Evolutionary conservation across 30 jellyfish, hydroid and myxozoan species (phyloP).

Genomic region (Phacellophora camtschatica): DNA sequence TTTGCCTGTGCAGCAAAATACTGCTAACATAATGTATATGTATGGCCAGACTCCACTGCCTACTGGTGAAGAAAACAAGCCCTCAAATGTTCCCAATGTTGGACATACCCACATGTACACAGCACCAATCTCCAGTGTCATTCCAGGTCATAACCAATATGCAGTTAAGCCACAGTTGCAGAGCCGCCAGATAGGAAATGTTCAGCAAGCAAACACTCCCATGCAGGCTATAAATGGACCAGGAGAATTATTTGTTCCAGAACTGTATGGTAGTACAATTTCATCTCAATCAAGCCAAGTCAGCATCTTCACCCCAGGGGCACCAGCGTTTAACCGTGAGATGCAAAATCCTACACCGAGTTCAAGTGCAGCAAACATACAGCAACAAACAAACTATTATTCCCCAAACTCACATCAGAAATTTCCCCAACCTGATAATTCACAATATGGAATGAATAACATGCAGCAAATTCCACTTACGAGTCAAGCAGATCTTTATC

Average conservation of each 20-base stretch:
- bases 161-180: not conserved
- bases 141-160: constrained; percentile 20
- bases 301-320: constrained; percentile 33
- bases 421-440: not conserved
- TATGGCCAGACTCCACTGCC: not conserved
- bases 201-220: constrained; percentile 26
- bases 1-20: no score
- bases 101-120: constrained; percentile 57
- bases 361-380: not conserved
- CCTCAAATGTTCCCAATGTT: constrained; percentile 22
- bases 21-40: no score
- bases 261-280: constrained; percentile 33
- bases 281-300: constrained; percentile 28
- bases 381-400: not conserved
- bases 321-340: constrained; percentile 9
- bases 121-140: constrained; percentile 50
- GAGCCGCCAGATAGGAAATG: not conserved
- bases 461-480: constrained; percentile 7
- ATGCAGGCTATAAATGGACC: constrained; percentile 9
- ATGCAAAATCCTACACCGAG: not conserved
- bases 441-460: not conserved
- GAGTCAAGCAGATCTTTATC: constrained; percentile 4
- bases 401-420: not conserved
- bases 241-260: constrained; percentile 57
- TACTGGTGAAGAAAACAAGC: not conserved